Evolutionary conservation across 2,113 vertebrate genomes (phyloP).

Genomic region (Gobio gobio): DNA sequence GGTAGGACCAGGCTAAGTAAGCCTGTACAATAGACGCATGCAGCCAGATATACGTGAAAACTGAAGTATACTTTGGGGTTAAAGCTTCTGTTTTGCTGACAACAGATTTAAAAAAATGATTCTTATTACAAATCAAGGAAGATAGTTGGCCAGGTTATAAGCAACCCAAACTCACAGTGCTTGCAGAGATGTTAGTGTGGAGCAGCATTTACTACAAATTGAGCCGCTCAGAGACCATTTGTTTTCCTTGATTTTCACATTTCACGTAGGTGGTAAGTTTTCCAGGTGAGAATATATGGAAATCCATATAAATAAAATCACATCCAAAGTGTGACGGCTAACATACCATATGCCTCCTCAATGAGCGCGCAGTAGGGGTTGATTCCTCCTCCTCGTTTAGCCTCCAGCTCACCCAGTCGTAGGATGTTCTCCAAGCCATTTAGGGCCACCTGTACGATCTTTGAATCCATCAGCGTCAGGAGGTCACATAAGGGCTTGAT

Average conservation of each 20-base stretch:
- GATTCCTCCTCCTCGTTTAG: conserved; percentile 90
- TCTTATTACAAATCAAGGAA: neutral
- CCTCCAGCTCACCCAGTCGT: conserved; percentile 93
- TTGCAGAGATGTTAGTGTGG: neutral
- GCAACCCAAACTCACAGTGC: neutral
- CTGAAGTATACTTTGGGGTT: too few species aligned
- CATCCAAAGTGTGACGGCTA: neutral
- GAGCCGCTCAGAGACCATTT: neutral
- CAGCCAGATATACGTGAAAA: too few species aligned
- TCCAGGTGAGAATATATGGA: neutral
- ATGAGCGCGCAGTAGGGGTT: conserved; percentile 97
- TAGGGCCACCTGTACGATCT: conserved; percentile 96
- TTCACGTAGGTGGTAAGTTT: neutral
- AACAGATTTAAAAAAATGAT: neutral
- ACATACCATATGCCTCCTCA: conserved; percentile 94
- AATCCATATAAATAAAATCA: neutral
- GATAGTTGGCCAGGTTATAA: neutral
- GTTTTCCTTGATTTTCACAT: neutral
- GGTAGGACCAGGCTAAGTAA: too few species aligned
- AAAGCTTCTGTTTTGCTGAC: neutral
- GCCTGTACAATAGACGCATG: too few species aligned
- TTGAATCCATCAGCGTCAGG: conserved; percentile 97
- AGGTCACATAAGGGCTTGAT: conserved; percentile 97
- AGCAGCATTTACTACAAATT: neutral
- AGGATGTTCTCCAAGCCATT: conserved; percentile 97